Conservation (phyloP, 2,797 vertebrate species). For the Alcedo atthis region DNA sequence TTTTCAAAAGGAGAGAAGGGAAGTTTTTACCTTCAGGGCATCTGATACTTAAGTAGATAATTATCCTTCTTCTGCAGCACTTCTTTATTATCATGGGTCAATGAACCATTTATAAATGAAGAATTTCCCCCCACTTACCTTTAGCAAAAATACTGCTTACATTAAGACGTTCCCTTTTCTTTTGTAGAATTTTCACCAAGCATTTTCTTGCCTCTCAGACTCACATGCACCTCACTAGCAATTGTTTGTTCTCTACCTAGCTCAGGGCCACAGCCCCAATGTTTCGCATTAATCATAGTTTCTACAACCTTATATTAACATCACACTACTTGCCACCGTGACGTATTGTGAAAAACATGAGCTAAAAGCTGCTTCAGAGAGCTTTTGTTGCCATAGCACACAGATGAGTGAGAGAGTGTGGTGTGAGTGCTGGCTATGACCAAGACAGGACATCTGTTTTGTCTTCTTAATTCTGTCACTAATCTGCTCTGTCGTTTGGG, state of each 20-base stretch:
- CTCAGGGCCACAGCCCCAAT: not conserved
- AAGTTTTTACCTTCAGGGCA: constrained; percentile 71
- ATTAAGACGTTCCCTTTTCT: constrained; percentile 25
- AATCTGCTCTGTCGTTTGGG: not conserved
- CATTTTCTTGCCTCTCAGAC: not conserved
- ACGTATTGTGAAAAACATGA: not conserved
- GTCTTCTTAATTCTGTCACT: not conserved
- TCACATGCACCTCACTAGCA: rapidly evolving
- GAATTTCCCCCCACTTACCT: constrained; percentile 77
- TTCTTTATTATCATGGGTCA: constrained; percentile 80
- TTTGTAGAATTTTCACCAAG: not conserved
- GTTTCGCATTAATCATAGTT: not conserved
- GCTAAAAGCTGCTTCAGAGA: not conserved
- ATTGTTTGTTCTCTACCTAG: constrained; percentile 7
- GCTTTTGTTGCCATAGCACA: not conserved
- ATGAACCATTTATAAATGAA: constrained; percentile 77
- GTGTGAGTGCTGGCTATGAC: not conserved
- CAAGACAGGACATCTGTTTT: not conserved
- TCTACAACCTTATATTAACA: not conserved
- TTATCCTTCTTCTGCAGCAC: constrained; percentile 74
- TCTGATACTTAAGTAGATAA: constrained; percentile 81
- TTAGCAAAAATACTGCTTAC: constrained; percentile 64
- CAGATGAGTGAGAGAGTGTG: not conserved
- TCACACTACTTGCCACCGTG: not conserved
- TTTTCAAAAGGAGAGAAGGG: constrained; percentile 73